Conservation (phyloP, 53 echinoderm and acorn worm genomes). For the Hippasteria phrygiana region DNA sequence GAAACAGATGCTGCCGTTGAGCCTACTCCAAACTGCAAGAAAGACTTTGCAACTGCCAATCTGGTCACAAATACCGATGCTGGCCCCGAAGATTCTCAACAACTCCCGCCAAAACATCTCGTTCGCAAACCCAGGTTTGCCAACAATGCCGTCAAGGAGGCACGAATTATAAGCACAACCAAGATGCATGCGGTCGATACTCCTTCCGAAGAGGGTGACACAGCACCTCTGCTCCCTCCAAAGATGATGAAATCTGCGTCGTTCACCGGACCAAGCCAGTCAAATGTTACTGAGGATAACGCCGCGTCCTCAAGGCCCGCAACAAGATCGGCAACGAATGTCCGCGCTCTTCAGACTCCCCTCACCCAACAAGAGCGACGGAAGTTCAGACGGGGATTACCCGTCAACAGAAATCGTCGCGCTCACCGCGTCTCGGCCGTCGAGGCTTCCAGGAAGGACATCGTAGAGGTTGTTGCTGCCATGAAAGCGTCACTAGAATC, state of each 20-base stretch:
- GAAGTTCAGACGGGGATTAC: constrained; percentile 53
- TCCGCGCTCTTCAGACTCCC: constrained; percentile 69
- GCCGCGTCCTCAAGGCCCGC: constrained; percentile 1
- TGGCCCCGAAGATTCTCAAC: background rate
- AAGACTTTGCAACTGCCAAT: background rate
- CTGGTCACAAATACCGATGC: background rate
- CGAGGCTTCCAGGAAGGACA: constrained; percentile 51
- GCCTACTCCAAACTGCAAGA: background rate
- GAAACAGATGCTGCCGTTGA: background rate
- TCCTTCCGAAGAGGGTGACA: constrained; percentile 15
- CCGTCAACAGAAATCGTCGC: constrained; percentile 20
- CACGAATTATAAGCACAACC: constrained; percentile 59
- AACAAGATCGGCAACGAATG: constrained; percentile 73
- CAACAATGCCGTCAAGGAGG: constrained; percentile 56
- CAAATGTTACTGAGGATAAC: background rate
- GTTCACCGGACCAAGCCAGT: constrained; percentile 20
- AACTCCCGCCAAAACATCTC: constrained; percentile 27
- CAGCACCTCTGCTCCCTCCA: background rate
- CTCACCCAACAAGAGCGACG: constrained; percentile 68
- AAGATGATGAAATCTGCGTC: constrained; percentile 55
- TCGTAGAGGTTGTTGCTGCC: constrained; percentile 48
- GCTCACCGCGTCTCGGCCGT: constrained; percentile 48
- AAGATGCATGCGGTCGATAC: constrained; percentile 41
- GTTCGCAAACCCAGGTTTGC: constrained; percentile 56
- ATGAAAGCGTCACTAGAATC: constrained; percentile 54